Conservation (phyloP, 2,797 vertebrate genomes). For the Siniperca undulata region DNA sequence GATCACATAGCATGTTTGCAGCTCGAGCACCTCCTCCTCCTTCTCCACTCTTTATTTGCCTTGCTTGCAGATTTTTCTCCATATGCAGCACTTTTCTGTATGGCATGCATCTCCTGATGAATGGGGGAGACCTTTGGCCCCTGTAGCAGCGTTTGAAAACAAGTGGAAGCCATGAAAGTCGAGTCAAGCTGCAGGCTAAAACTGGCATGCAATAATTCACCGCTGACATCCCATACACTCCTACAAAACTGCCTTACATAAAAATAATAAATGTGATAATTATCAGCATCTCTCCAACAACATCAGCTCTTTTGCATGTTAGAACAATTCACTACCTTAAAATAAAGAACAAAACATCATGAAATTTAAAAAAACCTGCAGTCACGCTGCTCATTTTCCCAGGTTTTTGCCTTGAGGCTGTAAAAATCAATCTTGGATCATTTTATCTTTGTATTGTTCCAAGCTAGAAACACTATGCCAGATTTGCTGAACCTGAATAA, state of each 20-base stretch:
- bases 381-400: conserved; percentile 35
- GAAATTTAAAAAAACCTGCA: conserved; percentile 3
- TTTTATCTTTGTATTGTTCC: conserved; percentile 53
- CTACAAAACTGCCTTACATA: not conserved
- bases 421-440: conserved; percentile 55
- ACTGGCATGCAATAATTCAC: conserved; percentile 41
- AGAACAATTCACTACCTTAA: not conserved
- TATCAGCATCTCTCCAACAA: conserved; percentile 1
- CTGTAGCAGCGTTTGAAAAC: conserved; percentile 59
- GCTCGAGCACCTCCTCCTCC: conserved; percentile 31
- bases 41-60: conserved; percentile 60
- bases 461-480: conserved; percentile 53
- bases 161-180: conserved; percentile 46
- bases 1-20: conserved; percentile 69
- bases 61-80: conserved; percentile 79
- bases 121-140: conserved; percentile 75
- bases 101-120: conserved; percentile 74
- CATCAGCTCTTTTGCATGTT: conserved; percentile 13
- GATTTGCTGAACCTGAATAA: conserved; percentile 67
- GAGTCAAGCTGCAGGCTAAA: conserved; percentile 41
- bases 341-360: conserved; percentile 22
- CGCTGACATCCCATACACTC: not conserved
- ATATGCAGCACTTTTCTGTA: conserved; percentile 74
- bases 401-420: conserved; percentile 39
- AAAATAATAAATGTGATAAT: conserved; percentile 35